Evolutionary conservation across 2,888 invertebrate genomes (phyloP).

Genomic region (Nephrocerus scutellatus): DNA sequence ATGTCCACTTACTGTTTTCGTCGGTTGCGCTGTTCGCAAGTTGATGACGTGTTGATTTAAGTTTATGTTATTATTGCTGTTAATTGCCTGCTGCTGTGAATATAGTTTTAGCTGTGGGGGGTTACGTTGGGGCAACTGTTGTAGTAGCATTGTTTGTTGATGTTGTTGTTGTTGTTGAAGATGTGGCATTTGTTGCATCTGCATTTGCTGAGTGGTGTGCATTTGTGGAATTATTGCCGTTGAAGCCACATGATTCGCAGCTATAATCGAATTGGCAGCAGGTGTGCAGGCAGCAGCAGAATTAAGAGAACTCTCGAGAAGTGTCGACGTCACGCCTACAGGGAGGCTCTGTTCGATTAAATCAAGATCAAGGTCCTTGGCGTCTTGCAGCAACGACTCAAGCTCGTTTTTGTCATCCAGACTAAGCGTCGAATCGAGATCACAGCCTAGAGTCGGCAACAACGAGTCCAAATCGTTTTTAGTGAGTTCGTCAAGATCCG

Average conservation of each 20-base stretch:
- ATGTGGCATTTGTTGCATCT: slow-evolving; percentile 6
- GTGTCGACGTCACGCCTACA: slow-evolving; percentile 33
- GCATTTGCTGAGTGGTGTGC: slow-evolving; percentile 16
- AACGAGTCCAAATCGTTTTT: slow-evolving; percentile 58
- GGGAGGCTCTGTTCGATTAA: slow-evolving; percentile 49
- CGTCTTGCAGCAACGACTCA: slow-evolving; percentile 44
- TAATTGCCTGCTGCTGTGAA: slow-evolving; percentile 14
- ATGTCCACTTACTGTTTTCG: not conserved
- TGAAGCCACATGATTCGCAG: slow-evolving; percentile 30
- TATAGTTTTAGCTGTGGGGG: slow-evolving; percentile 2
- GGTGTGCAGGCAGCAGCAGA: not conserved
- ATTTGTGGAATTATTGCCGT: slow-evolving; percentile 22
- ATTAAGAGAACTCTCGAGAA: slow-evolving; percentile 1
- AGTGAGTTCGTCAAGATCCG: slow-evolving; percentile 42
- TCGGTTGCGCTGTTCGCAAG: not conserved
- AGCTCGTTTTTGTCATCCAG: slow-evolving; percentile 45
- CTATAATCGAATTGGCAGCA: slow-evolving; percentile 24
- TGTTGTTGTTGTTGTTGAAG: slow-evolving; percentile 24
- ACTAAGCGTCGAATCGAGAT: slow-evolving; percentile 49
- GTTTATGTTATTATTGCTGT: slow-evolving; percentile 20
- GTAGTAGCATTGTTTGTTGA: not conserved
- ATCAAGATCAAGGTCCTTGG: slow-evolving; percentile 46
- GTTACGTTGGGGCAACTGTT: slow-evolving; percentile 2
- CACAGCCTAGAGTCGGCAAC: slow-evolving; percentile 53
- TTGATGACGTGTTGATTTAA: not conserved